Percentiles rank a stretch among this genome's conserved stretches.
These are phyloP conservation scores for Stenoptilia bipunctidactyla DNA, from an alignment of 2,888 invertebrate genomes.

Conservation along the genomic window DNA sequence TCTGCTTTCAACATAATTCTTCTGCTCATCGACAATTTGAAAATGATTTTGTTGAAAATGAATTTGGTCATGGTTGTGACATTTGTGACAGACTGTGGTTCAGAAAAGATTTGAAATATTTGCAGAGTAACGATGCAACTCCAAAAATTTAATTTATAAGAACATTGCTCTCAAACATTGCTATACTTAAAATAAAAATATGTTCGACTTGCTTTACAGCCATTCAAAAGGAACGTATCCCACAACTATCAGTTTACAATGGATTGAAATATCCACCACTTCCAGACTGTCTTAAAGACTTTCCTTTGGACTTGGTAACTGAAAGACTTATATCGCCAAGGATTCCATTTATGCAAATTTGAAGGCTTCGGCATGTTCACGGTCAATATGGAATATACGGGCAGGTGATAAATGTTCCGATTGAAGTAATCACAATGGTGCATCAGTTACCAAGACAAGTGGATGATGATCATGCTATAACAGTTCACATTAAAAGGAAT, in stretches of 20 bases:
- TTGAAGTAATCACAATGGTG: conserved; percentile 27
- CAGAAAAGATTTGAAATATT: conserved; percentile 28
- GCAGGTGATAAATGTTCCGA: conserved; percentile 38
- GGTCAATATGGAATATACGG: conserved; percentile 30
- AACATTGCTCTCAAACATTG: too few relatives aligned
- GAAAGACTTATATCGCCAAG: conserved; percentile 30
- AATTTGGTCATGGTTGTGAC: conserved; percentile 27
- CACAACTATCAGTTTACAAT: conserved; percentile 23
- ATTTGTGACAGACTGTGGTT: conserved; percentile 35
- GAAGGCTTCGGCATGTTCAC: conserved; percentile 26
- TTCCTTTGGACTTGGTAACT: conserved; percentile 25
- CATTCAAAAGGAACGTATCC: conserved; percentile 21
- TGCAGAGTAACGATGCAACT: too few relatives aligned
- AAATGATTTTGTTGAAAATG: conserved; percentile 26
- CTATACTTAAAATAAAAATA: too few relatives aligned
- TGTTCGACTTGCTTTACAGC: conserved; percentile 22
- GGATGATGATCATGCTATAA: conserved; percentile 28
- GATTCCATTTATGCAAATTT: conserved; percentile 32
- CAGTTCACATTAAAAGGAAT: conserved; percentile 29
- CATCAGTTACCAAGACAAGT: conserved; percentile 26
- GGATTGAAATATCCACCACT: conserved; percentile 33
- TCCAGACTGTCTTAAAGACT: conserved; percentile 23
- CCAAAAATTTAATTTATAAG: too few relatives aligned
- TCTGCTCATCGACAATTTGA: too few relatives aligned
- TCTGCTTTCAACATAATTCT: conserved; percentile 12